These are phyloP conservation scores for Sturnus vulgaris DNA, from an alignment of 2,113 vertebrate genomes.

Conservation along the genomic window DNA sequence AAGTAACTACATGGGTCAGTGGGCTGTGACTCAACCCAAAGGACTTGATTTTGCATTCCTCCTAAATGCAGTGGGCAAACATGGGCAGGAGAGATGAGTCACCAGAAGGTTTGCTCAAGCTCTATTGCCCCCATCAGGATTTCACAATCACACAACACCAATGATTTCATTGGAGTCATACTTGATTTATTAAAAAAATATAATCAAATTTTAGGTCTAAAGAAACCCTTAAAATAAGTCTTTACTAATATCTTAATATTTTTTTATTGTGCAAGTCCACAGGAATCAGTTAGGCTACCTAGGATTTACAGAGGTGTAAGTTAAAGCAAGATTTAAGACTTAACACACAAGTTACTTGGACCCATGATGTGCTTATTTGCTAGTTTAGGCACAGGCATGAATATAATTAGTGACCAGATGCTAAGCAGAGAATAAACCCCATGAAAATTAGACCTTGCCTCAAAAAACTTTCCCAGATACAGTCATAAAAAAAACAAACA, in stretches of 20 bases:
- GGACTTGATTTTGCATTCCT: not conserved
- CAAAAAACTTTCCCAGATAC: not conserved
- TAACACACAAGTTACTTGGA: not conserved
- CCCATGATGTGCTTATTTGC: not conserved
- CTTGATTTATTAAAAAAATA: not conserved
- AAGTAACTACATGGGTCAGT: not conserved
- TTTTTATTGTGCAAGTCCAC: not conserved
- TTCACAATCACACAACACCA: not conserved
- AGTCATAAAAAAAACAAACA: not conserved
- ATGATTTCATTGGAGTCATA: not conserved
- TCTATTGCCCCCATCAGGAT: not conserved
- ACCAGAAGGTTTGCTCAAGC: not conserved
- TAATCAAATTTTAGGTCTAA: constrained; percentile 1
- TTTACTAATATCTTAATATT: not conserved
- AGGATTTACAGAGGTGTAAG: not conserved
- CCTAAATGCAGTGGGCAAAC: not conserved
- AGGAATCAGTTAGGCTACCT: not conserved
- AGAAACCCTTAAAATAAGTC: not conserved
- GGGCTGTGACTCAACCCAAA: constrained; percentile 3
- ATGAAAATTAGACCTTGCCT: not conserved
- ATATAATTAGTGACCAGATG: not conserved
- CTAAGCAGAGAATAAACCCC: not conserved
- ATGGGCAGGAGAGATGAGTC: not conserved
- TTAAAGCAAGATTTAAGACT: not conserved
- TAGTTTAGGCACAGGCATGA: not conserved